Evolutionary conservation across 2,888 invertebrate genomes (phyloP), one percentile per base, ranked within the genome.

Genomic region (Perizoma flavofasciatum): DNA sequence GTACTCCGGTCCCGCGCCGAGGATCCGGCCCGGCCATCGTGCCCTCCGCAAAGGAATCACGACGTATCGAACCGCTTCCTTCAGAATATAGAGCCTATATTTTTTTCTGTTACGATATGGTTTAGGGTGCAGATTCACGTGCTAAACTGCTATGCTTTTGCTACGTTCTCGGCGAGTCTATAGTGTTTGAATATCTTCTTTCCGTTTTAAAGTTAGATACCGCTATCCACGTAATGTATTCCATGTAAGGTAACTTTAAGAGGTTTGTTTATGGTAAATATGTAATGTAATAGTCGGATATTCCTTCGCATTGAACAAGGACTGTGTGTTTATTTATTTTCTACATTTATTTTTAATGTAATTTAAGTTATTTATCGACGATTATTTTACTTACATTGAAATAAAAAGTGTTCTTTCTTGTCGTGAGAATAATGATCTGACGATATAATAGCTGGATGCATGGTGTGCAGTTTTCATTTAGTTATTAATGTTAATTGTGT

Each of bases 251-350:
- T 89, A 82, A 80, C 74, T 81, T 71, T 88, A 89, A 87, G 86
- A 81, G 81, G 88, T 86, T 87, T 89, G 83, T 85, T 86, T 82
- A 82, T 82, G 75, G 81, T 84, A 79, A 82, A 80, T 62, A 55
- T 79, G 79, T 83, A 83, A 82, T 81, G 71, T 80, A 85, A 85
- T 86, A 85, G 82, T 82, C 79, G 77, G 79, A 79, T 88, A 87
- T 86, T 82, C 82, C 79, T 83, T 79, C 78, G 83, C 87, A 86
- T 88, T 87, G 88, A 88, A 90, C 87, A 82, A 89, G 86, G 88
- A 90, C 86, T 89, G 81, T 85, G 83, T 85, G 88, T 89, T 91
- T 87, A 90, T 89, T 91, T 90, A 91, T 91, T 91, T 82, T 84
- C 79, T 85, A 82, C 82, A 74, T 22, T 22, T 74, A 67, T 75